These are phyloP conservation scores for Nomada goodeniana DNA, from an alignment of 2,888 invertebrate genomes.

Conservation along the genomic window DNA sequence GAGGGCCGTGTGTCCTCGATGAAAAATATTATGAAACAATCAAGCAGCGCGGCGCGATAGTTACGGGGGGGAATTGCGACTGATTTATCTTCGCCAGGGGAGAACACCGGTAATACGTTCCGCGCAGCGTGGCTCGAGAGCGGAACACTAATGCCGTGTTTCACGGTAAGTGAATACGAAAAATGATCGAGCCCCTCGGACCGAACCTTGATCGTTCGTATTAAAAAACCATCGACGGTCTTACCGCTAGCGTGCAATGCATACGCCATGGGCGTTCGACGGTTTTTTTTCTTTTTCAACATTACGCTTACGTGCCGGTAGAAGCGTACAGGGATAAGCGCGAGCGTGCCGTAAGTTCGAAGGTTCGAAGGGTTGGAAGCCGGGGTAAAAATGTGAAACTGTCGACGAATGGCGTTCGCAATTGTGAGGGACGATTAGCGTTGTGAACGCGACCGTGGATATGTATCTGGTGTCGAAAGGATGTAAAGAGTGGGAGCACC, in stretches of 20 bases:
- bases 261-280: conserved; percentile 42
- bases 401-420: too few species aligned
- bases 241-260: conserved; percentile 37
- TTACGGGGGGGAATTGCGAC: conserved; percentile 61
- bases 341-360: background rate
- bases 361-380: background rate
- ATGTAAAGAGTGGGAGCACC: too few species aligned
- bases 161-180: conserved; percentile 67
- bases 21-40: conserved; percentile 64
- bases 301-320: background rate
- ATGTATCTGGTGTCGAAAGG: too few species aligned
- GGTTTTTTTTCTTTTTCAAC: conserved; percentile 10
- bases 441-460: too few species aligned
- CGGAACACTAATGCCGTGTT: conserved; percentile 47
- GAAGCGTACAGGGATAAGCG: background rate
- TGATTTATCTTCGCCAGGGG: conserved; percentile 63
- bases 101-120: conserved; percentile 58
- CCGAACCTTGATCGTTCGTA: conserved; percentile 48
- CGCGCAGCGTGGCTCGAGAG: conserved; percentile 36
- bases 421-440: too few species aligned
- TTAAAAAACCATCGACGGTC: conserved; percentile 42
- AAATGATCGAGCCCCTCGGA: conserved; percentile 55
- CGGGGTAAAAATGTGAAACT: too few species aligned
- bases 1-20: conserved; percentile 47
- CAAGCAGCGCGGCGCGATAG: conserved; percentile 55